phyloP scores from a whole-genome alignment of 1,140 invertebrate species.

The Pantala flavescens region DNA sequence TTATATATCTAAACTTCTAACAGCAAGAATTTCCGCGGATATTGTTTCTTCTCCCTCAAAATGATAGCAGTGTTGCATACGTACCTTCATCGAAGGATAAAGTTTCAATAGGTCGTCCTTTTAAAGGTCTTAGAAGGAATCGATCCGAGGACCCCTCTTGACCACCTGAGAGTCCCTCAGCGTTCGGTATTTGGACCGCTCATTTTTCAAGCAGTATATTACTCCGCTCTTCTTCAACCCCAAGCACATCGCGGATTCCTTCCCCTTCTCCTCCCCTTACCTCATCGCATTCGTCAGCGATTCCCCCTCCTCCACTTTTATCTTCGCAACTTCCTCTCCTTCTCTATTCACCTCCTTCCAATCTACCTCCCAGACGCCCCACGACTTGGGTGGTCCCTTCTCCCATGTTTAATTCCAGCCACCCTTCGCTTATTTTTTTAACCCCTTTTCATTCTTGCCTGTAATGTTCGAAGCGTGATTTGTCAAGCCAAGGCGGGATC shows the following conservation, averaged over 20 bases:
- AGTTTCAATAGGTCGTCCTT: no score
- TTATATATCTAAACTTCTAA: no score
- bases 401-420: conserved; percentile 5
- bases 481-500: background rate
- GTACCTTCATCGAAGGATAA: no score
- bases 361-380: no score
- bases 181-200: no score
- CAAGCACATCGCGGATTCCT: conserved; percentile 14
- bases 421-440: background rate
- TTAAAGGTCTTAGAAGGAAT: no score
- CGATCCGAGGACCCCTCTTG: no score
- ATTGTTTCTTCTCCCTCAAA: no score
- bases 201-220: conserved; percentile 37
- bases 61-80: no score
- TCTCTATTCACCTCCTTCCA: conserved; percentile 19
- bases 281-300: background rate
- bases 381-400: conserved; percentile 22
- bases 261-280: background rate
- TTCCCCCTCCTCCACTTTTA: background rate
- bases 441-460: background rate
- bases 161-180: no score
- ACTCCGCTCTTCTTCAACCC: conserved; percentile 18
- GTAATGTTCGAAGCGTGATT: conserved; percentile 9
- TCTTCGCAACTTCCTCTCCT: conserved; percentile 11
- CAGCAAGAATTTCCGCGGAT: no score